phyloP scores from a whole-genome alignment of 2,888 invertebrate species.

The Drosophila meridiana region DNA sequence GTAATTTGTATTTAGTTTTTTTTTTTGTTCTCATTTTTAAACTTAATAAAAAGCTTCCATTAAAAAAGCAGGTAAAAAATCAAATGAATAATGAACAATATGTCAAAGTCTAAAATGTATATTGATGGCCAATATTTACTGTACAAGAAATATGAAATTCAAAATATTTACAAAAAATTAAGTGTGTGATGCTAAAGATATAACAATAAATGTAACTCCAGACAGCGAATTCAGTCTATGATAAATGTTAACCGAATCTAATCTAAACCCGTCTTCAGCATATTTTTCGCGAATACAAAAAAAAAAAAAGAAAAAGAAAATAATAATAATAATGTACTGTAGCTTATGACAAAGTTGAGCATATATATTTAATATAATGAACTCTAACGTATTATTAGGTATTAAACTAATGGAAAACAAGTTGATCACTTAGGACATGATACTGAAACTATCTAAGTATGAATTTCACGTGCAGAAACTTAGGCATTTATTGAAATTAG shows the following conservation, averaged over 20 bases:
- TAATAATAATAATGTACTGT: slow-evolving; percentile 30
- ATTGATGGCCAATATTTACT: slow-evolving; percentile 52
- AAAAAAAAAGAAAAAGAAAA: background rate
- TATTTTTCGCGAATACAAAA: slow-evolving; percentile 41
- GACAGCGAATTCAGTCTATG: slow-evolving; percentile 73
- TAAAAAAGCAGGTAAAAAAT: slow-evolving; percentile 33
- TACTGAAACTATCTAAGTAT: slow-evolving; percentile 50
- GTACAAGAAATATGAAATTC: slow-evolving; percentile 42
- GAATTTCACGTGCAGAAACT: slow-evolving; percentile 61
- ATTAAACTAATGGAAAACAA: slow-evolving; percentile 45
- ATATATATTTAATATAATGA: slow-evolving; percentile 54
- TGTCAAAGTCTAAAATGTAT: slow-evolving; percentile 39
- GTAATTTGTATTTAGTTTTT: slow-evolving; percentile 27
- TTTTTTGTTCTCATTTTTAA: slow-evolving; percentile 16
- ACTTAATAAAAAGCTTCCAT: slow-evolving; percentile 52
- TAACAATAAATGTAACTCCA: slow-evolving; percentile 78
- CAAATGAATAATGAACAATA: slow-evolving; percentile 28
- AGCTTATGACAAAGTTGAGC: slow-evolving; percentile 62
- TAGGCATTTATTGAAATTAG: slow-evolving; percentile 70
- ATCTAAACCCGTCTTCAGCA: slow-evolving; percentile 67
- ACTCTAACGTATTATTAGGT: slow-evolving; percentile 62
- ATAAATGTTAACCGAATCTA: slow-evolving; percentile 62
- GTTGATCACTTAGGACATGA: slow-evolving; percentile 51
- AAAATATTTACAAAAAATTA: slow-evolving; percentile 60
- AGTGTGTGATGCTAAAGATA: slow-evolving; percentile 63